Percentiles rank a stretch among this genome's conserved stretches.
phyloP scores from a whole-genome alignment of 2,797 vertebrate species.

The Bradypodion ventrale region DNA sequence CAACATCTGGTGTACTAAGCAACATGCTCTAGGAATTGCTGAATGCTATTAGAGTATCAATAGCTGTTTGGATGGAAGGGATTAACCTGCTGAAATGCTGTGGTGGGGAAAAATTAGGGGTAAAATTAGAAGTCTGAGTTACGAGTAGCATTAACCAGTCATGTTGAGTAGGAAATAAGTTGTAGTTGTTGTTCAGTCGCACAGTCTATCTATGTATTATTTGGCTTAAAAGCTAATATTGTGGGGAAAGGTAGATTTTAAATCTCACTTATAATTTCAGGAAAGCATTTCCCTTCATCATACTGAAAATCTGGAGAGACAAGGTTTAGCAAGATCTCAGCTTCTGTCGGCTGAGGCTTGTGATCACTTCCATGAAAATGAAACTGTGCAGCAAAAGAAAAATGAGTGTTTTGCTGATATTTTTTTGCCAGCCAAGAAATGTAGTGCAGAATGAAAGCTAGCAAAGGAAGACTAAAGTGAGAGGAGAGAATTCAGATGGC shows the following conservation, averaged over 20 bases:
- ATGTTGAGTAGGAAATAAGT: too few relatives aligned
- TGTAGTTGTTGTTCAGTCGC: too few relatives aligned
- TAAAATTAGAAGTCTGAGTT: too few relatives aligned
- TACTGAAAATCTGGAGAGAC: background rate
- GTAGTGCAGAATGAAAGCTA: background rate
- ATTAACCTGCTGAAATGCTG: too few relatives aligned
- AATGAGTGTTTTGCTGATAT: background rate
- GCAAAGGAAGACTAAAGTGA: background rate
- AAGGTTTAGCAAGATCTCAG: too few relatives aligned
- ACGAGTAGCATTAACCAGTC: too few relatives aligned
- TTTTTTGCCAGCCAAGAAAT: background rate
- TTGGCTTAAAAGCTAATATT: too few relatives aligned
- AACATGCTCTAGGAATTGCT: background rate
- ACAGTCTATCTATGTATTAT: too few relatives aligned
- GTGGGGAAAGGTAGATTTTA: background rate
- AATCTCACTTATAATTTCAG: background rate
- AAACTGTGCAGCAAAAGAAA: background rate
- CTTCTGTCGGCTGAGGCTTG: background rate
- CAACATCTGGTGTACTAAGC: background rate
- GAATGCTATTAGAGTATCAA: background rate
- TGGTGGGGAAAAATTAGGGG: too few relatives aligned
- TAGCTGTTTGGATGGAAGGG: too few relatives aligned
- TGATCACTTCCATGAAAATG: background rate
- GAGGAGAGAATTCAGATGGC: background rate
- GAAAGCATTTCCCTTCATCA: background rate